Evolutionary conservation across 1,140 invertebrate species (phyloP).

Genomic region (Sycophila sp.): DNA sequence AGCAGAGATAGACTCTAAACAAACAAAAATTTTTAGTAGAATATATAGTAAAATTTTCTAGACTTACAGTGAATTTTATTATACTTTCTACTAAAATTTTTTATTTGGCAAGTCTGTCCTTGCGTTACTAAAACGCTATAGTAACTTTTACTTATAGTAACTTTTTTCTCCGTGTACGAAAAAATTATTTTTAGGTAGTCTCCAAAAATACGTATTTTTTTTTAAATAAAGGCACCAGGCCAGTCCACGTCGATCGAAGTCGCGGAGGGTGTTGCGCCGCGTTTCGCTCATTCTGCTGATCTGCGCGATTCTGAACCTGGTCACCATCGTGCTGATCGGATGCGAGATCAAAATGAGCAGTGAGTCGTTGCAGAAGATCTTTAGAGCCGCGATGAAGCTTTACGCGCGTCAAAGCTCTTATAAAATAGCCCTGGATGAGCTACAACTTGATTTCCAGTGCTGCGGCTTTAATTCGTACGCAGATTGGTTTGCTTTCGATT

Average conservation of each 20-base stretch:
- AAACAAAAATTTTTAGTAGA: too few relatives aligned
- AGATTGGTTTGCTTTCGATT: slow-evolving; percentile 57
- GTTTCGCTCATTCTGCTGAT: slow-evolving; percentile 44
- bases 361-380: slow-evolving; percentile 46
- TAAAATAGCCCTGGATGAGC: slow-evolving; percentile 53
- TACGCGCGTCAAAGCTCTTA: slow-evolving; percentile 47
- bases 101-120: neutral
- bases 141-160: too few relatives aligned
- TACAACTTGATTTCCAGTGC: slow-evolving; percentile 58
- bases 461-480: slow-evolving; percentile 53
- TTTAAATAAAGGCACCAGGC: slow-evolving; percentile 45
- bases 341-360: slow-evolving; percentile 47
- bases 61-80: too few relatives aligned
- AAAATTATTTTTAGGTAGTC: too few relatives aligned
- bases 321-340: slow-evolving; percentile 51
- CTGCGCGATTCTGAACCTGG: slow-evolving; percentile 50
- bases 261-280: slow-evolving; percentile 43
- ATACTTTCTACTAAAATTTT: too few relatives aligned
- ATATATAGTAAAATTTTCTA: too few relatives aligned
- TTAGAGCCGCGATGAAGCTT: slow-evolving; percentile 55
- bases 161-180: too few relatives aligned
- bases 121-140: neutral
- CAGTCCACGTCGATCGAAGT: slow-evolving; percentile 40
- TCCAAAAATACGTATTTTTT: neutral
- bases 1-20: too few relatives aligned